These are phyloP conservation scores for Mechanitis mazaeus DNA, from an alignment of 2,888 invertebrate genomes.

Conservation along the genomic window DNA sequence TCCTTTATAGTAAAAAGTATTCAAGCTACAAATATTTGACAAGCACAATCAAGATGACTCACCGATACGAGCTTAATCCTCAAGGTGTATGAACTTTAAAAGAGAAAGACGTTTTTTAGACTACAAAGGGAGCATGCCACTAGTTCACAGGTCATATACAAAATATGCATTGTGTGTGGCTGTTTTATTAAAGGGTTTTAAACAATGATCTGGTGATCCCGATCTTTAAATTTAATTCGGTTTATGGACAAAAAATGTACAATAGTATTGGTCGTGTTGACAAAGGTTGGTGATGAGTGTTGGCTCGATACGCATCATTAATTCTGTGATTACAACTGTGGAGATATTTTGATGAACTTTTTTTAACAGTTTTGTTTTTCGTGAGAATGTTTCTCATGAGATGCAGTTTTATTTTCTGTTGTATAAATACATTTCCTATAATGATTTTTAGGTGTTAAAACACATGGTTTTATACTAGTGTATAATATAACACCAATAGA, in stretches of 20 bases:
- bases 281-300: slow-evolving; percentile 42
- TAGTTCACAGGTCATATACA: slow-evolving; percentile 68
- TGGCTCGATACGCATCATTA: slow-evolving; percentile 64
- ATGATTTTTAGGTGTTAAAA: too few species aligned
- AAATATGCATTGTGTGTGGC: slow-evolving; percentile 68
- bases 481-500: neutral
- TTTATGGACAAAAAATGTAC: slow-evolving; percentile 40
- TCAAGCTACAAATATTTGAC: slow-evolving; percentile 42
- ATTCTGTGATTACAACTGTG: slow-evolving; percentile 55
- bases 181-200: slow-evolving; percentile 48
- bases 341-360: slow-evolving; percentile 38
- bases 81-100: slow-evolving; percentile 46
- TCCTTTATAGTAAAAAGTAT: slow-evolving; percentile 33
- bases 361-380: slow-evolving; percentile 30
- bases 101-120: slow-evolving; percentile 40
- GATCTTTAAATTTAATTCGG: slow-evolving; percentile 44
- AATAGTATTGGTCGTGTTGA: slow-evolving; percentile 47
- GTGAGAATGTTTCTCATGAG: slow-evolving; percentile 29
- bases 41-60: slow-evolving; percentile 49
- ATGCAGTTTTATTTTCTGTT: slow-evolving; percentile 4
- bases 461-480: too few species aligned
- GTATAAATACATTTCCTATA: neutral
- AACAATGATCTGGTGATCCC: slow-evolving; percentile 60
- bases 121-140: slow-evolving; percentile 46
- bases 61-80: slow-evolving; percentile 47